A percentile compares a stretch with the other conserved stretches of the same genome.
Conservation (phyloP, 2,888 invertebrate species). For the Acholoe squamosa region DNA sequence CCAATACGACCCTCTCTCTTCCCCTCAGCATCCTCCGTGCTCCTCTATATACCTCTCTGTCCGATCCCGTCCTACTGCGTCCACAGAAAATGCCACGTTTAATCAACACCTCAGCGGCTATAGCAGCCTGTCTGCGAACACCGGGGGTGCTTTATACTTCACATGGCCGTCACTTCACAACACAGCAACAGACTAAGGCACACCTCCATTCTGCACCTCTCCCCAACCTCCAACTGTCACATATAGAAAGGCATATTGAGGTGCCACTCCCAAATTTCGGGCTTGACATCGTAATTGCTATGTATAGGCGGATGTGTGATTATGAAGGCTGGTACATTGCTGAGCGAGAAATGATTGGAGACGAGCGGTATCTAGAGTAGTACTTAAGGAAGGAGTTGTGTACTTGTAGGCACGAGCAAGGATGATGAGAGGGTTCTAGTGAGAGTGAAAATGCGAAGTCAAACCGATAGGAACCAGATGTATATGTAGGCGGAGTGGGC, state of each 20-base stretch:
- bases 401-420: no score
- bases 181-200: background rate
- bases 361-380: no score
- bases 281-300: constrained; percentile 1
- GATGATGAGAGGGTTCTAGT: no score
- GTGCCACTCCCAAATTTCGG: background rate
- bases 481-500: no score
- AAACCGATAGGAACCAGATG: no score
- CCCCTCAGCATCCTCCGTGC: background rate
- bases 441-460: no score
- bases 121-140: background rate
- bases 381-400: no score
- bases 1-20: no score
- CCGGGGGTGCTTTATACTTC: background rate
- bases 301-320: background rate
- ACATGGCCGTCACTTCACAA: background rate
- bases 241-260: background rate
- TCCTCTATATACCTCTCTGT: background rate
- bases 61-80: background rate
- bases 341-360: no score
- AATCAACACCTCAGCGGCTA: background rate
- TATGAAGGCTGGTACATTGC: background rate
- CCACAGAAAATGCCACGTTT: constrained; percentile 2
- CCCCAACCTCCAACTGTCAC: background rate
- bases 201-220: background rate